These are phyloP conservation scores for Vulpes lagopus DNA, from an alignment of 2,113 vertebrate genomes.

Conservation along the genomic window DNA sequence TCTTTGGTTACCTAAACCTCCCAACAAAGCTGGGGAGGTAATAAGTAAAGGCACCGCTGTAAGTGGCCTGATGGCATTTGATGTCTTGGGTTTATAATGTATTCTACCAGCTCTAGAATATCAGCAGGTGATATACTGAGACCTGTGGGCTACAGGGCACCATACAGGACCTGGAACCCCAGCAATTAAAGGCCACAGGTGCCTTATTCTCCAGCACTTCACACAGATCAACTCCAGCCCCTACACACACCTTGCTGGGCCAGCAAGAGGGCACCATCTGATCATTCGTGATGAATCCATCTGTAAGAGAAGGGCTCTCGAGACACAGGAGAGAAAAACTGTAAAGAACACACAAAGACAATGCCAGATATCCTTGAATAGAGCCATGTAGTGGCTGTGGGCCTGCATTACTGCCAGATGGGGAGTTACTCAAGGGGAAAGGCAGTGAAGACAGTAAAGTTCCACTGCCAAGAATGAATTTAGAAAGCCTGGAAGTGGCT, in stretches of 20 bases:
- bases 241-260: rapidly evolving
- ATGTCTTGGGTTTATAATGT: rapidly evolving
- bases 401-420: neutral
- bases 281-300: neutral
- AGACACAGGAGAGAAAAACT: neutral
- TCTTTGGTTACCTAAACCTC: neutral
- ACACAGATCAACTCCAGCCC: neutral
- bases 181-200: rapidly evolving
- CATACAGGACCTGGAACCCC: neutral
- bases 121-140: neutral
- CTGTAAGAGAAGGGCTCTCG: neutral
- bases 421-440: neutral
- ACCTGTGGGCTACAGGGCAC: neutral
- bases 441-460: neutral
- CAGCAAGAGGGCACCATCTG: neutral
- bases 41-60: neutral
- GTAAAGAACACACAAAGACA: neutral
- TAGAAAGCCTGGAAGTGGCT: neutral
- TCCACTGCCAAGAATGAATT: neutral
- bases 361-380: neutral
- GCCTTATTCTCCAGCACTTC: neutral
- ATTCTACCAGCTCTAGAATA: neutral
- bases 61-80: neutral
- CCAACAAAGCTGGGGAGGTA: neutral
- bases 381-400: neutral